Evolutionary conservation across 53 echinoderm and acorn worm genomes (phyloP), one percentile per base, ranked within the genome.

Genomic region (Mesocentrotus franciscanus): DNA sequence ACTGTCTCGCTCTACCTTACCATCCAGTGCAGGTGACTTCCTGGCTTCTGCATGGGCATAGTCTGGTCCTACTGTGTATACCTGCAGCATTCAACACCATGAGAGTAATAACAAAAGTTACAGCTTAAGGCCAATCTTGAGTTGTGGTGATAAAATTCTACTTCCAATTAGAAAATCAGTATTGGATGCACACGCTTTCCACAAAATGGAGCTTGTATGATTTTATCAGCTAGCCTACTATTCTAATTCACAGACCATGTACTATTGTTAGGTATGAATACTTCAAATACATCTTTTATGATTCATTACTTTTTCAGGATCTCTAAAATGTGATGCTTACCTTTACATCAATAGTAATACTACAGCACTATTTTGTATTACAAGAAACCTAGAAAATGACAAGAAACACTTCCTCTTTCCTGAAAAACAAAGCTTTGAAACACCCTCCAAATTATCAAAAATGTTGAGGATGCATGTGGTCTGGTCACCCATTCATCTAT

Each of bases 1-100:
- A 49, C 96, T 99, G 96, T 99, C 99, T 84, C 99, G 95, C 92
- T 99, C 99, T n/a, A 99, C 99, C 84, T 99, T 99, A 29, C 99
- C 99, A 89, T 99, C 99, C 33, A 99, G 94, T 34, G 98, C 99
- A 24, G 99, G 99, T n/a, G 99, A 99, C 87, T 99, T 99, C 90
- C 99, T 83, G 22, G 99, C 99, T 90, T 99, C 99, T 15, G 99
- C 99, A 93, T 99, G 99, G 90, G 99, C 99, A 93, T 99, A 99
- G 97, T 99, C 99, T 96, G 99, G 99, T 29, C 99, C 99, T 30
- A 99, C 99, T 8, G 99, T 99, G 96, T 99, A 99, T 26, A 99
- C 99, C 99, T 99, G 58, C 4, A 75, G 10, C 20, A 64, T 56
- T 57, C 24, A 87, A 10, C 84, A 84, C 4, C 39, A 55, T 7